phyloP scores from a whole-genome alignment of 2,888 invertebrate genomes.

The Petrophora chlorosata region DNA sequence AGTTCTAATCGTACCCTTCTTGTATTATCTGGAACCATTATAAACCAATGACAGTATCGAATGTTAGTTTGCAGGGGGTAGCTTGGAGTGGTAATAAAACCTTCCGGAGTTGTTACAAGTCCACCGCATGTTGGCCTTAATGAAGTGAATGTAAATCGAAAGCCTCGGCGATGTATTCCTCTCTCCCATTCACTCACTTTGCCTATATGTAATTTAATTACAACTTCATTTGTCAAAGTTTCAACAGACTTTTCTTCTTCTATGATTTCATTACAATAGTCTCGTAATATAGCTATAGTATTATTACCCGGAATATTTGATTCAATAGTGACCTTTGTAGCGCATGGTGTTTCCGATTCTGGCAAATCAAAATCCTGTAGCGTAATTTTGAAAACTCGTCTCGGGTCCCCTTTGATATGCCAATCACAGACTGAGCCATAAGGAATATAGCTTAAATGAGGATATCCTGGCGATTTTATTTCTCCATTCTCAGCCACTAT shows the following conservation, averaged over 20 bases:
- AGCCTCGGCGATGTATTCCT: slow-evolving; percentile 73
- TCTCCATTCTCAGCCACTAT: slow-evolving; percentile 83
- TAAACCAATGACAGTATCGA: slow-evolving; percentile 66
- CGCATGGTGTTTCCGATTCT: slow-evolving; percentile 57
- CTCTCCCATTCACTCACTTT: slow-evolving; percentile 58
- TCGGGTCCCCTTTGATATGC: slow-evolving; percentile 81
- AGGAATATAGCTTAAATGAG: slow-evolving; percentile 77
- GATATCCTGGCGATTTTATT: slow-evolving; percentile 88
- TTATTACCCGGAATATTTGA: slow-evolving; percentile 58
- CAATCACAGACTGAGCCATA: slow-evolving; percentile 88
- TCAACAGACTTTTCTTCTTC: slow-evolving; percentile 43
- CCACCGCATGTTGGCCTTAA: slow-evolving; percentile 87
- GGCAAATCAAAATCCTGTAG: slow-evolving; percentile 56
- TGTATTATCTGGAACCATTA: slow-evolving; percentile 60
- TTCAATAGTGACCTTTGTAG: slow-evolving; percentile 63
- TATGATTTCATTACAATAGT: slow-evolving; percentile 50
- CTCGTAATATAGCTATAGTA: slow-evolving; percentile 50
- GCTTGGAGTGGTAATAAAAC: slow-evolving; percentile 87
- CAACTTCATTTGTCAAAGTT: slow-evolving; percentile 61
- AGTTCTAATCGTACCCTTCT: slow-evolving; percentile 76
- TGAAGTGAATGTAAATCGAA: slow-evolving; percentile 85
- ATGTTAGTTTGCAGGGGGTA: slow-evolving; percentile 83
- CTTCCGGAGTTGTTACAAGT: slow-evolving; percentile 83
- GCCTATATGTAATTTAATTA: slow-evolving; percentile 60
- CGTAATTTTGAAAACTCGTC: slow-evolving; percentile 50